Conservation (phyloP, 2,888 invertebrate species). For the Torymus aiolomorphi region DNA sequence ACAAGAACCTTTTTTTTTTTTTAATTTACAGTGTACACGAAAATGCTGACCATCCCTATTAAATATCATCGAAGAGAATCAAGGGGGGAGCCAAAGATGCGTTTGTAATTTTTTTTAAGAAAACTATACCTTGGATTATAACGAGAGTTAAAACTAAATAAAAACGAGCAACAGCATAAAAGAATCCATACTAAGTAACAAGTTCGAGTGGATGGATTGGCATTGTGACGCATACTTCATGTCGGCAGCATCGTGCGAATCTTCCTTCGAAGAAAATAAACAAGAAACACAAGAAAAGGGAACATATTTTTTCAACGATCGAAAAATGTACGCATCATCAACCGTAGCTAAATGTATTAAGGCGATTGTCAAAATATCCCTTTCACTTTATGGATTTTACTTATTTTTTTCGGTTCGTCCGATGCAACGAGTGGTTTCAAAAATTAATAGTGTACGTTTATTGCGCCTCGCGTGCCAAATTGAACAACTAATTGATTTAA, state of each 20-base stretch:
- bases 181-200: constrained; percentile 46
- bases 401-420: constrained; percentile 37
- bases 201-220: constrained; percentile 53
- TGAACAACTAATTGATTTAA: constrained; percentile 29
- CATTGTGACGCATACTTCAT: constrained; percentile 48
- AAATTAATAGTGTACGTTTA: constrained; percentile 22
- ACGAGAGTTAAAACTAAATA: constrained; percentile 51
- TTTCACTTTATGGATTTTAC: constrained; percentile 14
- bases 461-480: constrained; percentile 31
- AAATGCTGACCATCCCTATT: constrained; percentile 72
- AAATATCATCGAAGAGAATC: constrained; percentile 55
- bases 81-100: constrained; percentile 74
- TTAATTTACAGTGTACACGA: constrained; percentile 74
- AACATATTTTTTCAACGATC: constrained; percentile 52
- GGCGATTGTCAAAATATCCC: constrained; percentile 23
- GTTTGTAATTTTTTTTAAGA: constrained; percentile 71
- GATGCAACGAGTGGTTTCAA: constrained; percentile 52
- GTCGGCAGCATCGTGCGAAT: constrained; percentile 49
- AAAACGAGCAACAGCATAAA: constrained; percentile 49
- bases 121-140: constrained; percentile 65
- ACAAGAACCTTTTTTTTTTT: constrained; percentile 54
- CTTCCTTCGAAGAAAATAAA: constrained; percentile 44
- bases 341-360: constrained; percentile 36
- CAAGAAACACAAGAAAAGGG: constrained; percentile 30
- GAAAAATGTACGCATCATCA: constrained; percentile 39